Conservation (phyloP, 2,113 vertebrate genomes). For the Oncorhynchus mykiss region DNA sequence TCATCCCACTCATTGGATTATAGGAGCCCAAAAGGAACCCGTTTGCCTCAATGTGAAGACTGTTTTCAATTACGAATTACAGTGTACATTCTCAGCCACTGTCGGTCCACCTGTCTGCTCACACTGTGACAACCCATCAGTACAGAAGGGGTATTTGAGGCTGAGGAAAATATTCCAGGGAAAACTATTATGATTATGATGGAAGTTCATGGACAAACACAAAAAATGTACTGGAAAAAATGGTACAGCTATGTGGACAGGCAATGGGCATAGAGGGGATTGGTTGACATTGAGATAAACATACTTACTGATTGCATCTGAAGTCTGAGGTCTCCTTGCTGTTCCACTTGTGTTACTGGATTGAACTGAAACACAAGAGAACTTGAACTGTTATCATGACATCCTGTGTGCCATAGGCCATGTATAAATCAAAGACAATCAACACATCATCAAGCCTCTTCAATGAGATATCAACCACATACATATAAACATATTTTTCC, state of each 20-base stretch:
- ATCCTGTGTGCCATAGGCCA: slow-evolving; percentile 8
- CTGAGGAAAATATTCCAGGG: slow-evolving; percentile 48
- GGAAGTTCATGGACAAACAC: slow-evolving; percentile 26
- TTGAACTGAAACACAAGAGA: slow-evolving; percentile 73
- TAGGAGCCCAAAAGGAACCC: slow-evolving; percentile 4
- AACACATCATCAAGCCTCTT: slow-evolving; percentile 46
- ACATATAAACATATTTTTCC: slow-evolving; percentile 35
- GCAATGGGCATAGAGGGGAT: slow-evolving; percentile 14
- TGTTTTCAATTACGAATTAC: slow-evolving; percentile 63
- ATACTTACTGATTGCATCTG: slow-evolving; percentile 75
- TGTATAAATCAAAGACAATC: slow-evolving; percentile 42
- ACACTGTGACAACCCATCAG: slow-evolving; percentile 30
- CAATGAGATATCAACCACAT: slow-evolving; percentile 36
- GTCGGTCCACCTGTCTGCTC: slow-evolving; percentile 31
- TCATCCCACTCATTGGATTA: slow-evolving; percentile 28
- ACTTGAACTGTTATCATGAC: slow-evolving; percentile 36
- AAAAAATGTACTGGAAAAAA: background rate
- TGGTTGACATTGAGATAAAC: slow-evolving; percentile 46
- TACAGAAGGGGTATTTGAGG: slow-evolving; percentile 15
- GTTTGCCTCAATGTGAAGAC: slow-evolving; percentile 17
- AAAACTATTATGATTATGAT: slow-evolving; percentile 19
- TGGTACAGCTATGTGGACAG: slow-evolving; percentile 14
- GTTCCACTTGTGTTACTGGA: slow-evolving; percentile 69
- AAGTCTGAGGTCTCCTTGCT: slow-evolving; percentile 60
- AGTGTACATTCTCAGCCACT: slow-evolving; percentile 32